Base-by-base conservation (phyloP, 2,797 vertebrate species). In the Leuciscus waleckii region DNA sequence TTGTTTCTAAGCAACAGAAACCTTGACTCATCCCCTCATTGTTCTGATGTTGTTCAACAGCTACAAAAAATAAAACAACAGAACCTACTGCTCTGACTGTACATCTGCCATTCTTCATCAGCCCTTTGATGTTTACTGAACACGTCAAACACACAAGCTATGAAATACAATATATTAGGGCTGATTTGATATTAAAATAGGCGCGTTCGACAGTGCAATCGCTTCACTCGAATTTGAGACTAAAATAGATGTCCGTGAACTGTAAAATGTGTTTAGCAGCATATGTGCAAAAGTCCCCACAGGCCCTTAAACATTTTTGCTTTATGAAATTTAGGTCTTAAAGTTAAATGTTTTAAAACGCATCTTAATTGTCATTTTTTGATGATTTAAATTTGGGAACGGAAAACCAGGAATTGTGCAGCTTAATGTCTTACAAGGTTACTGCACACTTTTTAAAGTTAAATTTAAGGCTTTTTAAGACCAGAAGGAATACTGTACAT, bases 1-100 rank as follows among this genome's bases (percentile, higher is more conserved):
- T 83, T 83, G 81, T 83, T 83, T 65, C 81, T 49, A 83, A 83
- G 81, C 81, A 83, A 83, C 81, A 75, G 41, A 83, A 83, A 75
- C 56, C 81, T 83, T 37, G 81, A 75, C 70, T 75, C 81, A 83
- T 74, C 70, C 81, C 81, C 58, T 83, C 41, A 83, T 83, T 83
- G 81, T 74, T 82, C 41, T 16, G 49, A 63, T 82, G 70, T 74
- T 82, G 70, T 83, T 75, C 41, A 75, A 75, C 81, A 51, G 56
- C 70, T 7, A 35, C 56, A 26, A 49, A 83, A 82, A 77, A 39
- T 37, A 43, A 75, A 49, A 58, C 21, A 56, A 41, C n/a, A 56
- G 35, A 81, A 82, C 29, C 41, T 65, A 32, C 1, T 1, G n/a
- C 80, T 58, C 51, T 21, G n/a, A 51, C 26, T 3, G 19, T 61